Evolutionary conservation across 1,140 invertebrate genomes (phyloP).

Genomic region (Diorhabda elongata): DNA sequence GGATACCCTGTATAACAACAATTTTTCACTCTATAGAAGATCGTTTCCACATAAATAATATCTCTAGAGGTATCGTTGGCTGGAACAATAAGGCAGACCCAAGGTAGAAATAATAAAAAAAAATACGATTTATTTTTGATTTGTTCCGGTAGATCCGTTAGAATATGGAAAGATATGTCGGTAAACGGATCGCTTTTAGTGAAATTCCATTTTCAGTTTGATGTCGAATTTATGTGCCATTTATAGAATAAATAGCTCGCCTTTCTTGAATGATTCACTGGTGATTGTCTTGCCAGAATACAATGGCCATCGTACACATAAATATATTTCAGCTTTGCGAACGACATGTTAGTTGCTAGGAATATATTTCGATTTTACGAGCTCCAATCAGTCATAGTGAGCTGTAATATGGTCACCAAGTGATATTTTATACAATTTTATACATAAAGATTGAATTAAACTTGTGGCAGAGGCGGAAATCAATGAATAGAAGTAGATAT

Average conservation of each 20-base stretch:
- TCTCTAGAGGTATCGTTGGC: no score
- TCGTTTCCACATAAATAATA: no score
- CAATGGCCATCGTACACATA: not conserved
- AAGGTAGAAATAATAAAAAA: not conserved
- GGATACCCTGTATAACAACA: no score
- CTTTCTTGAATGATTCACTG: conserved; percentile 1
- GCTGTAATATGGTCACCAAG: no score
- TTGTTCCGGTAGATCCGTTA: not conserved
- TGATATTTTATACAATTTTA: no score
- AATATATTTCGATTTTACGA: no score
- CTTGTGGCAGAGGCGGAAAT: no score
- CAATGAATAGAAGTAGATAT: no score
- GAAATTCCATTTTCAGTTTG: conserved; percentile 2
- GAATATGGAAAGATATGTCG: conserved; percentile 2
- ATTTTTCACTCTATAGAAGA: no score
- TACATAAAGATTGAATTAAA: no score
- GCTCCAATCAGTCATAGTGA: no score
- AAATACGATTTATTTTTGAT: conserved; percentile 1
- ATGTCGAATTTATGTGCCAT: conserved; percentile 2
- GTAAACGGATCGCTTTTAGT: not conserved
- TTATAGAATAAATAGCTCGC: not conserved
- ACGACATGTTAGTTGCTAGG: not conserved
- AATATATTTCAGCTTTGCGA: not conserved
- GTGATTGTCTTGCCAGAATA: conserved; percentile 2
- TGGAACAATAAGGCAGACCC: no score